Percentiles rank a stretch among this genome's conserved stretches.
Conservation (phyloP, 2,797 vertebrate species). For the Falco cherrug region DNA sequence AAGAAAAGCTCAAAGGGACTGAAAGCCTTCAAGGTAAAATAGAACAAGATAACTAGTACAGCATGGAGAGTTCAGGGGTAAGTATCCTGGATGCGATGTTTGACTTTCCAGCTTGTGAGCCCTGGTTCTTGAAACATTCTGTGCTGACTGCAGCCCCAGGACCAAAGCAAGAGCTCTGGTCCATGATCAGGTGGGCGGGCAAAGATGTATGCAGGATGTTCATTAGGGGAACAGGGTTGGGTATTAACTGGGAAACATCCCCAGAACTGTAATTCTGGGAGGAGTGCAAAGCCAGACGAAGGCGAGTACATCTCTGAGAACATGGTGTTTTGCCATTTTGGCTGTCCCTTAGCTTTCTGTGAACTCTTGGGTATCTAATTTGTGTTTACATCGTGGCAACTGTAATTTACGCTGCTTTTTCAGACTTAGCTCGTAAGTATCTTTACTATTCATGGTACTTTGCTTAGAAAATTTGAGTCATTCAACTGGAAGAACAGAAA, state of each 20-base stretch:
- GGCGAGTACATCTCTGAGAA: not conserved
- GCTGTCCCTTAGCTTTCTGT: not conserved
- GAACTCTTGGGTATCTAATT: not conserved
- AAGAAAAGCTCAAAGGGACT: not conserved
- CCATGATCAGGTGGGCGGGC: not conserved
- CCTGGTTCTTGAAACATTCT: not conserved
- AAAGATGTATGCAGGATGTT: not conserved
- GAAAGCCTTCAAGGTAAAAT: not conserved
- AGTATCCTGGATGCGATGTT: not conserved
- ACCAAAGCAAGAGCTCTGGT: not conserved
- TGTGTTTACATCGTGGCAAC: not conserved
- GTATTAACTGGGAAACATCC: not conserved
- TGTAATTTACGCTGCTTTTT: not conserved
- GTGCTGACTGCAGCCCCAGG: not conserved
- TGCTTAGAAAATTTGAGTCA: not conserved
- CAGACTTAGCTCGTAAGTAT: not conserved
- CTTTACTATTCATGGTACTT: not conserved
- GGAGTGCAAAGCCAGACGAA: not conserved
- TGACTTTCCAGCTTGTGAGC: not conserved
- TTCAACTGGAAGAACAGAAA: not conserved
- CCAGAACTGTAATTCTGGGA: not conserved
- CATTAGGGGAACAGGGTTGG: not conserved
- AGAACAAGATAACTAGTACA: not conserved
- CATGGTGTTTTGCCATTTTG: rapidly evolving
- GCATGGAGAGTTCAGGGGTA: not conserved